phyloP scores from a whole-genome alignment of 2,888 invertebrate genomes.

The Caenorhabditis japonica region DNA sequence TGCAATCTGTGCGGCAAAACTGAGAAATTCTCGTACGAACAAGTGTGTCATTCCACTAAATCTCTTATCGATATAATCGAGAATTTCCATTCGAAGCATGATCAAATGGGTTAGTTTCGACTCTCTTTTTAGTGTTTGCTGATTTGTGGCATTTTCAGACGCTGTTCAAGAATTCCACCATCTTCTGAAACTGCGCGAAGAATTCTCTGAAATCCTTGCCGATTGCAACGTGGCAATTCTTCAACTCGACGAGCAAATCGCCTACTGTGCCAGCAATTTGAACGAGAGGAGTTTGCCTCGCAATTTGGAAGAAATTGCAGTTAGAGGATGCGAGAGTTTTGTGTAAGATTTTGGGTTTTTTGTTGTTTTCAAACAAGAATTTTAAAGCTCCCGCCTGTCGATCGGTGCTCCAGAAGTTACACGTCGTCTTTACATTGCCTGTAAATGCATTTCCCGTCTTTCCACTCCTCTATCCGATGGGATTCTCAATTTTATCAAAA shows the following conservation, averaged over 20 bases:
- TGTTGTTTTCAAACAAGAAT: background rate
- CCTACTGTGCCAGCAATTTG: constrained; percentile 12
- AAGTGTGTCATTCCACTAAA: constrained; percentile 7
- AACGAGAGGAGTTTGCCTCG: background rate
- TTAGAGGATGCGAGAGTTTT: constrained; percentile 19
- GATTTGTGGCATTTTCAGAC: constrained; percentile 2
- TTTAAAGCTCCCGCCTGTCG: constrained; percentile 18
- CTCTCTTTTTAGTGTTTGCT: background rate
- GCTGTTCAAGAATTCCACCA: background rate
- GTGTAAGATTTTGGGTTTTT: constrained; percentile 18
- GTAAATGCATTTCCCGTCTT: constrained; percentile 12
- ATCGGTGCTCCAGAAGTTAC: constrained; percentile 44
- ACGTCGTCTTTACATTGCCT: constrained; percentile 38
- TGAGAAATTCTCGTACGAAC: background rate
- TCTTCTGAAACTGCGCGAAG: constrained; percentile 8
- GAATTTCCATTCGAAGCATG: constrained; percentile 8
- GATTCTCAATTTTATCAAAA: background rate
- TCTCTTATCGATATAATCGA: constrained; percentile 25
- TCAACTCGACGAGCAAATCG: constrained; percentile 37
- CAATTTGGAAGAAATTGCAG: background rate
- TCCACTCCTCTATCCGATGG: background rate
- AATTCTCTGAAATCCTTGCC: constrained; percentile 16
- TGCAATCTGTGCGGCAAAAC: no score
- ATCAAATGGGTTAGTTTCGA: background rate
- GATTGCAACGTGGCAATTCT: constrained; percentile 43